Evolutionary conservation across 2,113 vertebrate genomes (phyloP).

Genomic region (rat (Rattus norvegicus)): GRCr8 NC_086029.1:84387501-84388000

Average conservation of each 20-base stretch:
- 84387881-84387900: conserved; percentile 57
- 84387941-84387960: not conserved
- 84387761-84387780: not conserved
- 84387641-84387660: not conserved
- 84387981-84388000: not conserved
- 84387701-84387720: conserved; percentile 41
- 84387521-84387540: conserved; percentile 62
- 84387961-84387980: not conserved
- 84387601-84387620: conserved; percentile 2
- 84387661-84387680: not conserved
- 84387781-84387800: not conserved
- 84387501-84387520: conserved; percentile 86
- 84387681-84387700: conserved; percentile 68
- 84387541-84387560: not conserved
- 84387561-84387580: not conserved
- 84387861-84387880: conserved; percentile 5
- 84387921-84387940: not conserved
- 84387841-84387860: not conserved
- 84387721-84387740: conserved; percentile 57
- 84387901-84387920: not conserved
- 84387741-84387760: conserved; percentile 54
- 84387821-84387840: not conserved
- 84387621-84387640: not conserved
- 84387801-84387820: not conserved
- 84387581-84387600: not conserved